phyloP scores from a whole-genome alignment of 2,888 invertebrate genomes.

The Caenorhabditis parvicauda region DNA sequence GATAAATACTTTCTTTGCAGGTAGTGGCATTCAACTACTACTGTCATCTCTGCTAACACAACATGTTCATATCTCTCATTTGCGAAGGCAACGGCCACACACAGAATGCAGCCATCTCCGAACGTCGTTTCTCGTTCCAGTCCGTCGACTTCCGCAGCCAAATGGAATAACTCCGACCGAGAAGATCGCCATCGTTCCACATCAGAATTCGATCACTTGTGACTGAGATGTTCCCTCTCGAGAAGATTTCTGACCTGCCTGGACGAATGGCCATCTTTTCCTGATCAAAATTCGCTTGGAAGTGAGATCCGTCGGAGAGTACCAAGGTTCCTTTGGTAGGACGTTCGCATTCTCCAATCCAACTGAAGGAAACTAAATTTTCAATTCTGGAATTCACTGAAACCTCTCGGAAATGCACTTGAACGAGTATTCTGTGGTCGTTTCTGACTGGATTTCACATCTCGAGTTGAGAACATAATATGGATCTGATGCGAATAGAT shows the following conservation, averaged over 20 bases:
- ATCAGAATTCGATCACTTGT: conserved; percentile 16
- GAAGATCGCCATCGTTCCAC: conserved; percentile 34
- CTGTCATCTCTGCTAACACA: conserved; percentile 56
- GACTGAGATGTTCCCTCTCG: conserved; percentile 26
- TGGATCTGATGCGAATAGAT: conserved; percentile 42
- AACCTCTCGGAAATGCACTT: conserved; percentile 28
- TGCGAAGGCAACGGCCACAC: conserved; percentile 40
- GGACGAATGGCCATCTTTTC: conserved; percentile 24
- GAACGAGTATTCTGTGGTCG: conserved; percentile 27
- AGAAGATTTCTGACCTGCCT: conserved; percentile 30
- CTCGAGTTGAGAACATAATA: conserved; percentile 37
- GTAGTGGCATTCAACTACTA: conserved; percentile 62
- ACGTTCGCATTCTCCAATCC: conserved; percentile 44
- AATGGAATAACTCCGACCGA: conserved; percentile 40
- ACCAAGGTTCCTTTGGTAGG: conserved; percentile 18
- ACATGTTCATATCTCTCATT: conserved; percentile 19
- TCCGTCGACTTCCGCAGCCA: conserved; percentile 29
- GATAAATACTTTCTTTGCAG: conserved; percentile 15
- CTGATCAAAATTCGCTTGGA: conserved; percentile 19
- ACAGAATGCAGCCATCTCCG: conserved; percentile 30
- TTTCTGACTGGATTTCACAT: conserved; percentile 36
- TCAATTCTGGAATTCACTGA: neutral
- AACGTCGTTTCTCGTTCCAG: conserved; percentile 12
- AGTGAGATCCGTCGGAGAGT: conserved; percentile 29
- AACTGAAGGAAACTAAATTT: conserved; percentile 11